Conservation (phyloP, 2,113 vertebrate genomes). For the Mus musculus region DNA sequence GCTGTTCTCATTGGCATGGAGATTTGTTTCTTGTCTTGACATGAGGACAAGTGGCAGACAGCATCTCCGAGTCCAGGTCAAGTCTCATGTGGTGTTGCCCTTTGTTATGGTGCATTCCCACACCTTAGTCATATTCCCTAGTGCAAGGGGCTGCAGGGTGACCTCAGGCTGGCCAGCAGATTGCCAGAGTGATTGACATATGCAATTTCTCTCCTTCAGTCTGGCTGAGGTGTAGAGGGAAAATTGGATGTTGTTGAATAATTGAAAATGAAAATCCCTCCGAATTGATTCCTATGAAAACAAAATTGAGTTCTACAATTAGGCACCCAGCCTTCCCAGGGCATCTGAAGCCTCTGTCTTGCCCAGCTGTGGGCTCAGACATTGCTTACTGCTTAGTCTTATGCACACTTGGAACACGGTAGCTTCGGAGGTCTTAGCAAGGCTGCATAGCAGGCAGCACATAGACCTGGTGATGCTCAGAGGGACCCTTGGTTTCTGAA, state of each 20-base stretch:
- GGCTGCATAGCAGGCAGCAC: accelerated
- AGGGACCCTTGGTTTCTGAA: background rate
- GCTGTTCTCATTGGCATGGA: background rate
- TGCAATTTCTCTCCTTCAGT: conserved; percentile 76
- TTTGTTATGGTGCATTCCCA: conserved; percentile 55
- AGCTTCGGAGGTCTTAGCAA: background rate
- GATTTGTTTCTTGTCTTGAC: conserved; percentile 10
- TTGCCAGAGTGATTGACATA: conserved; percentile 77
- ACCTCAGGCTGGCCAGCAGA: background rate
- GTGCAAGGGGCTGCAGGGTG: background rate
- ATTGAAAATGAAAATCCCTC: conserved; percentile 83
- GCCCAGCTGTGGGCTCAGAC: background rate
- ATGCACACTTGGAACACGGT: accelerated
- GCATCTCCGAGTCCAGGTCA: background rate
- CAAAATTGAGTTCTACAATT: conserved; percentile 81
- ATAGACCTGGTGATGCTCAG: background rate
- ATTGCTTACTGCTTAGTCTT: background rate
- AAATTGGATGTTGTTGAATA: conserved; percentile 83
- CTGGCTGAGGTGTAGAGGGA: conserved; percentile 73
- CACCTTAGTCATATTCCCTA: background rate
- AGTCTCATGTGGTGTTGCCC: conserved; percentile 49
- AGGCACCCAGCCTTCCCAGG: conserved; percentile 62
- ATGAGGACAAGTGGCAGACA: background rate
- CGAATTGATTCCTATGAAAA: conserved; percentile 82
- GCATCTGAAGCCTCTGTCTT: conserved; percentile 62